Percentiles rank a stretch among this genome's conserved stretches.
Conservation (phyloP, 2,113 vertebrate species). For the Uropsilus gracilis region DNA sequence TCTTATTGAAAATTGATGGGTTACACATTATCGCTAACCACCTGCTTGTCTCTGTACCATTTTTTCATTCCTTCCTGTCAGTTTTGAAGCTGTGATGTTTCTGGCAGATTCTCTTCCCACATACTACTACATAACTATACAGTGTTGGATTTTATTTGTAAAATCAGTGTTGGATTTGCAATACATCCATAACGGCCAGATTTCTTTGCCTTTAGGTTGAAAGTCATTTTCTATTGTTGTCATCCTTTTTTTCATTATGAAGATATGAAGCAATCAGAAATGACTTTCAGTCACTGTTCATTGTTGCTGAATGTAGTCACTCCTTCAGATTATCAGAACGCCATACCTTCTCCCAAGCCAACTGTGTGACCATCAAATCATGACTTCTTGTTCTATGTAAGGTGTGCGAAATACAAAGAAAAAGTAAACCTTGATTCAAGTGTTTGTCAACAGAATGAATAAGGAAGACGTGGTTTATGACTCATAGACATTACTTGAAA, state of each 20-base stretch:
- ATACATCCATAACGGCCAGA: not conserved
- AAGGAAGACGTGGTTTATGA: not conserved
- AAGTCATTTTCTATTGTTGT: not conserved
- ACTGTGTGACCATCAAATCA: not conserved
- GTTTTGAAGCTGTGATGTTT: not conserved
- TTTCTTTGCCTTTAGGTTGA: not conserved
- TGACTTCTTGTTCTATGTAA: not conserved
- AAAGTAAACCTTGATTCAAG: not conserved
- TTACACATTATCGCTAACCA: not conserved
- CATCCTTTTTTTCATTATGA: not conserved
- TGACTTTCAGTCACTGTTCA: not conserved
- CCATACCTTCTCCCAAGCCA: not conserved
- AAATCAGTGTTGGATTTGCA: not conserved
- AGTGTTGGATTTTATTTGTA: not conserved
- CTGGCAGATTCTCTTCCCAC: not conserved
- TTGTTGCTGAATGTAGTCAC: not conserved
- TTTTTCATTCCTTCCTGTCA: not conserved
- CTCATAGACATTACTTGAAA: not conserved
- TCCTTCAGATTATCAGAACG: not conserved
- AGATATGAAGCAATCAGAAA: not conserved
- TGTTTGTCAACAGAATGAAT: slow-evolving; percentile 14
- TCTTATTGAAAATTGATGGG: not conserved
- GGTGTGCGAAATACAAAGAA: not conserved
- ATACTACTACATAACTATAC: not conserved
- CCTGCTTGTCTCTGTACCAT: not conserved